Conservation (phyloP, 2,797 vertebrate genomes). For the Oceanodroma leucorhoa region DNA sequence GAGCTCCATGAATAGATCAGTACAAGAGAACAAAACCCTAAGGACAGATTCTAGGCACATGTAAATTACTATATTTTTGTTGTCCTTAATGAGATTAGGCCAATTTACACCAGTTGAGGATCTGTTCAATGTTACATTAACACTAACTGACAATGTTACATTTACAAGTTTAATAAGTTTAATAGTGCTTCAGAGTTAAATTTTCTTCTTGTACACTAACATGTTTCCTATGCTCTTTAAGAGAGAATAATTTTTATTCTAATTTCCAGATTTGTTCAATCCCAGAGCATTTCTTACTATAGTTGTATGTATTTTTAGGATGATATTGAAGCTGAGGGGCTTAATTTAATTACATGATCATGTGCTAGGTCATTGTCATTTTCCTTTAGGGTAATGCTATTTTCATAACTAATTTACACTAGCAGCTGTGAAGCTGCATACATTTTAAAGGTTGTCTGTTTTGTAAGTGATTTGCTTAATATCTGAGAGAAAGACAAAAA, state of each 20-base stretch:
- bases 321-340: neutral
- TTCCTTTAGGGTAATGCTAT: neutral
- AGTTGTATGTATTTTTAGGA: neutral
- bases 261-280: neutral
- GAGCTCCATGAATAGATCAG: neutral
- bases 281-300: neutral
- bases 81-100: neutral
- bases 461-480: neutral
- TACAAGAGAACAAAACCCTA: neutral
- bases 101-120: neutral
- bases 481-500: neutral
- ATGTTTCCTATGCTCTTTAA: neutral
- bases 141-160: neutral
- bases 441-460: neutral
- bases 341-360: neutral
- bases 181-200: neutral
- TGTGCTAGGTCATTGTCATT: neutral
- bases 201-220: neutral
- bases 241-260: neutral
- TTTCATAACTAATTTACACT: conserved; percentile 8
- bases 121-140: neutral
- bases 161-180: neutral
- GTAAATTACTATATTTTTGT: neutral
- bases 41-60: neutral
- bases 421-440: neutral